Evolutionary conservation across 2,113 vertebrate genomes (phyloP).

Genomic region (Amphiprion percula): DNA sequence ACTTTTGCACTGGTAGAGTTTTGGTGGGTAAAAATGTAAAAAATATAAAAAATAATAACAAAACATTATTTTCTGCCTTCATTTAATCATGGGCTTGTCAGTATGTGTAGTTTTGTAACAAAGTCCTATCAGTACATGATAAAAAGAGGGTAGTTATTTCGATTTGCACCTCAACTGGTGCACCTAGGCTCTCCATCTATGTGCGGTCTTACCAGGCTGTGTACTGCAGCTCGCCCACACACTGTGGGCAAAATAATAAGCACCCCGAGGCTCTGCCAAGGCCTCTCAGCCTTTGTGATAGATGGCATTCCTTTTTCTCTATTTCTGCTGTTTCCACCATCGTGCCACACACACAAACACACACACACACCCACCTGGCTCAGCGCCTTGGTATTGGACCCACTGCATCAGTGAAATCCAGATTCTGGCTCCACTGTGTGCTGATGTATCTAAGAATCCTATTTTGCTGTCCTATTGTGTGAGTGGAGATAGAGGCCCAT

Average conservation of each 20-base stretch:
- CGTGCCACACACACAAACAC: constrained; percentile 35
- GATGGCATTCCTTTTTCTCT: constrained; percentile 67
- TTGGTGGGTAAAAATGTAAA: background rate
- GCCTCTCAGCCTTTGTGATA: constrained; percentile 69
- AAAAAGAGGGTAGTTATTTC: background rate
- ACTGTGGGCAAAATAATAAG: constrained; percentile 69
- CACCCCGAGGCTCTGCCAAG: constrained; percentile 61
- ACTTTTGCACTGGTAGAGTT: background rate
- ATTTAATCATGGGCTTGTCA: background rate
- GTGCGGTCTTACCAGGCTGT: constrained; percentile 27
- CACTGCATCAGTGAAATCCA: constrained; percentile 70
- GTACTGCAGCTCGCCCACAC: constrained; percentile 61
- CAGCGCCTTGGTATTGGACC: constrained; percentile 35
- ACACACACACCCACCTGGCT: constrained; percentile 35
- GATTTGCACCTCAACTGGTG: constrained; percentile 51
- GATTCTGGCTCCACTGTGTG: constrained; percentile 56
- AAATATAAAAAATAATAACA: too few relatives aligned
- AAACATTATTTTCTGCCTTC: background rate
- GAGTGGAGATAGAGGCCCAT: constrained; percentile 75
- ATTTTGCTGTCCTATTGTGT: constrained; percentile 76
- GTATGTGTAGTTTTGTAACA: background rate
- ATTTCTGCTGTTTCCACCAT: constrained; percentile 62
- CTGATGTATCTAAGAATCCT: constrained; percentile 79
- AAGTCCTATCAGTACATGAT: background rate
- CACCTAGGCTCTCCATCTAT: constrained; percentile 38